Evolutionary conservation across 2,888 invertebrate genomes (phyloP).

Genomic region (Ornithoptera alexandrae): DNA sequence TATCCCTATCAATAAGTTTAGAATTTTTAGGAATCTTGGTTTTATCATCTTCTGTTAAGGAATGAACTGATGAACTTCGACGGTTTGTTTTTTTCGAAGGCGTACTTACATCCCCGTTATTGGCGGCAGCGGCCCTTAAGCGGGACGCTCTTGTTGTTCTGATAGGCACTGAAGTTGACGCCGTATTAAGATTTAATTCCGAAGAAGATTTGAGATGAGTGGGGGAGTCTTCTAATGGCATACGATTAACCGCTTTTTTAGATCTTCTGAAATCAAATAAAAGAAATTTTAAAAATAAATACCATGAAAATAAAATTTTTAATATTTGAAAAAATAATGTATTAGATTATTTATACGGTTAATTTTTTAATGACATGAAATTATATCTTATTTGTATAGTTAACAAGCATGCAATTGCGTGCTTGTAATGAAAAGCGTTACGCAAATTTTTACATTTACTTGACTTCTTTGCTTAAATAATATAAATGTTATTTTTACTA

Average conservation of each 20-base stretch:
- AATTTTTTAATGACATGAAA: no score
- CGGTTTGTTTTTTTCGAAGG: slow-evolving; percentile 50
- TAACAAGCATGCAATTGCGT: no score
- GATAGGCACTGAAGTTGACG: slow-evolving; percentile 77
- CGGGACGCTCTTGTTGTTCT: slow-evolving; percentile 86
- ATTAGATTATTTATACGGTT: no score
- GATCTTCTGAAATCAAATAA: slow-evolving; percentile 60
- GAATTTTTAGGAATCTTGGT: slow-evolving; percentile 56
- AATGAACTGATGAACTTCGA: slow-evolving; percentile 70
- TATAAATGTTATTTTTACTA: not conserved
- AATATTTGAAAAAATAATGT: not conserved
- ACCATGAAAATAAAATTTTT: not conserved
- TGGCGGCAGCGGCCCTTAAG: slow-evolving; percentile 83
- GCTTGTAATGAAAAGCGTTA: no score
- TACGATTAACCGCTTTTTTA: slow-evolving; percentile 52
- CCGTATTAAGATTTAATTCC: slow-evolving; percentile 67
- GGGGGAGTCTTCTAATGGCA: slow-evolving; percentile 58
- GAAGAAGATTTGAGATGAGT: slow-evolving; percentile 71
- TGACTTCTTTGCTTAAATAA: not conserved
- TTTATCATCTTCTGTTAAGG: slow-evolving; percentile 64
- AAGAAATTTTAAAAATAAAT: not conserved
- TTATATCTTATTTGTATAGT: no score
- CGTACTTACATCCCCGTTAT: slow-evolving; percentile 55
- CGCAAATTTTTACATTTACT: no score
- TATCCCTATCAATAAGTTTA: slow-evolving; percentile 71